phyloP scores from a whole-genome alignment of 1,140 invertebrate genomes.

The Varroa destructor region DNA sequence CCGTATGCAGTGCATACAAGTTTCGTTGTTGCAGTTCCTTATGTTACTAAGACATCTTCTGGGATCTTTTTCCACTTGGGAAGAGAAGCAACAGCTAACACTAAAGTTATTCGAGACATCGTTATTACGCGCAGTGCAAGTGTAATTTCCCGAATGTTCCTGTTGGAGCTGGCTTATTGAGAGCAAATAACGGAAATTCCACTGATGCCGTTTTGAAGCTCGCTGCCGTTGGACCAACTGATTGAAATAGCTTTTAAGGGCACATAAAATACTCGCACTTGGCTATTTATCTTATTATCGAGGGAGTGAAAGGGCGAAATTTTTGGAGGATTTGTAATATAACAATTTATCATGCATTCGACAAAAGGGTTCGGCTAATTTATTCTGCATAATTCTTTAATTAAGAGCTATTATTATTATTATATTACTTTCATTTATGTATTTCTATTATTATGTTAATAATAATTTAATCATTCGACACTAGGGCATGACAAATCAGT shows the following conservation, averaged over 20 bases:
- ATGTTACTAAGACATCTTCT: neutral
- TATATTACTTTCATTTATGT: too few species aligned
- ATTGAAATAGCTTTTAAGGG: neutral
- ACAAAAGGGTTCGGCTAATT: too few species aligned
- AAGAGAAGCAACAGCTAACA: slow-evolving; percentile 6
- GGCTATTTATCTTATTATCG: too few species aligned
- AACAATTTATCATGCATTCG: too few species aligned
- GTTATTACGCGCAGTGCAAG: slow-evolving; percentile 47
- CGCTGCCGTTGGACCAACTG: neutral
- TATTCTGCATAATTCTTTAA: too few species aligned
- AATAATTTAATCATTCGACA: too few species aligned
- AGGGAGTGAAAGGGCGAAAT: too few species aligned
- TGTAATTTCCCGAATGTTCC: slow-evolving; percentile 38
- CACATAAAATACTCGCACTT: too few species aligned
- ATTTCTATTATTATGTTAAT: too few species aligned
- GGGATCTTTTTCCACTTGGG: neutral
- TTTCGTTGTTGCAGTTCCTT: neutral
- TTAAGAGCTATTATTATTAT: too few species aligned
- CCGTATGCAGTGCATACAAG: neutral
- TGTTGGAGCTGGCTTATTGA: neutral
- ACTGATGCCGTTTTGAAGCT: neutral
- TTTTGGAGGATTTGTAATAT: too few species aligned
- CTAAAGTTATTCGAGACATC: slow-evolving; percentile 60
- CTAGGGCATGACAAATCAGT: too few species aligned
- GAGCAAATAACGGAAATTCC: slow-evolving; percentile 4